These are phyloP conservation scores for Campylomormyrus numenius DNA, from an alignment of 2,113 vertebrate species.

Conservation along the genomic window DNA sequence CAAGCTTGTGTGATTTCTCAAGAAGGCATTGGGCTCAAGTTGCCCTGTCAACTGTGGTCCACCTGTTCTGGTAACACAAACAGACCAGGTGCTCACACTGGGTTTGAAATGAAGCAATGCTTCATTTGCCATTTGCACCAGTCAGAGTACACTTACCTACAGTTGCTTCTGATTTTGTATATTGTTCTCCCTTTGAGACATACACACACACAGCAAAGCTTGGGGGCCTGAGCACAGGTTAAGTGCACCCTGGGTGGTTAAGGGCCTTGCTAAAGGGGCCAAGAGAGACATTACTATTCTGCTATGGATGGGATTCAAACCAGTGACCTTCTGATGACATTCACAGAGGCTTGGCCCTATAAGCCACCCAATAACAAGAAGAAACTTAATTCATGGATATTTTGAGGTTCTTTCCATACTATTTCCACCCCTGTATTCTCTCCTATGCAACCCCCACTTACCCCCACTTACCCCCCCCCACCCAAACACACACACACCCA, in stretches of 20 bases:
- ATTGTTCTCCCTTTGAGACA: neutral
- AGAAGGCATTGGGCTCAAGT: neutral
- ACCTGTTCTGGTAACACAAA: neutral
- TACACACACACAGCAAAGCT: neutral
- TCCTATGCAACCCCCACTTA: slow-evolving; percentile 22
- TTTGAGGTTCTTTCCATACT: slow-evolving; percentile 10
- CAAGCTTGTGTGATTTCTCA: neutral
- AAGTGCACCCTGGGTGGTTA: neutral
- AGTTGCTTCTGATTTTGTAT: neutral
- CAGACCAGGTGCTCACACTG: neutral
- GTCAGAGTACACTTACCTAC: neutral
- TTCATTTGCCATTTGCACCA: neutral
- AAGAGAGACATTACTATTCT: neutral
- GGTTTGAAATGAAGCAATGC: neutral
- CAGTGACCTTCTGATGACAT: neutral
- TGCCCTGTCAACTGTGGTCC: neutral
- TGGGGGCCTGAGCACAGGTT: neutral
- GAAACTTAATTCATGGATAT: neutral
- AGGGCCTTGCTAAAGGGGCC: neutral
- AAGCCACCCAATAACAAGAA: neutral
- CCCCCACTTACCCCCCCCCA: slow-evolving; percentile 13
- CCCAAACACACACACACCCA: slow-evolving; percentile 23
- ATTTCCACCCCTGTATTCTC: slow-evolving; percentile 24
- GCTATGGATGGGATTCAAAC: neutral
- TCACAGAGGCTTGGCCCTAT: neutral